Base-by-base conservation (phyloP, 1,140 invertebrate species). In the Acromyrmex heyeri region DNA sequence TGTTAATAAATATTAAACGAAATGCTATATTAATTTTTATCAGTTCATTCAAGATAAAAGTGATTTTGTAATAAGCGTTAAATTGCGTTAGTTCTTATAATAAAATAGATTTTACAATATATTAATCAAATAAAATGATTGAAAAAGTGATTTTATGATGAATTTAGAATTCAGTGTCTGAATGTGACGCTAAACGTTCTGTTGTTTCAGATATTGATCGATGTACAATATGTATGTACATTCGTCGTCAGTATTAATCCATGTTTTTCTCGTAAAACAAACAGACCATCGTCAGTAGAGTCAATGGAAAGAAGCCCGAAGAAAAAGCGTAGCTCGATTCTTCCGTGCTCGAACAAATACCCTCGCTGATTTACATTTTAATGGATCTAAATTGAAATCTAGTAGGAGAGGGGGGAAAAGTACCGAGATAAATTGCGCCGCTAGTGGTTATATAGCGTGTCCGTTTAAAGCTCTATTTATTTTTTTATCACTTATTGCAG, bases 331-430 rank as follows among this genome's bases (percentile, higher is more conserved):
- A 83, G 21, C 90, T 70, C 61, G 67, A 65, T 64, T 72, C 86
- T 73, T 57, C 61, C 21, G 53, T 27, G 67, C 83, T 67, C 72
- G 88, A 85, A 91, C 91, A 92, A 92, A 92, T 91, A 89, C 61
- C 86, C 62, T 48, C 38, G 79, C 76, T 91, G 88, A 93, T 93
- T 93, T 93, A 88, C 91, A 93, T 93, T 92, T 93, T 93, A 93
- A 93, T 93, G 88, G 92, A 93, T 93, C 92, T 93, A 92, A 93
- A 93, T 93, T 93, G 91, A 92, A 93, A 93, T 93, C 92, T 92
- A 86, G 86, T 86, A 59, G 65, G 79, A 59, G 62, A 48, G 12
- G 5, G 5, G 30, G 14, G 4, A 61, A 79, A 64, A 24, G 53
- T 59, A 38, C 59, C 67, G 78, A 88, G 89, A 92, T 92, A 91